Evolutionary conservation across 2,113 vertebrate species (phyloP), one percentile per base, ranked within the genome.

Genomic region (Echinops telfairi): DNA sequence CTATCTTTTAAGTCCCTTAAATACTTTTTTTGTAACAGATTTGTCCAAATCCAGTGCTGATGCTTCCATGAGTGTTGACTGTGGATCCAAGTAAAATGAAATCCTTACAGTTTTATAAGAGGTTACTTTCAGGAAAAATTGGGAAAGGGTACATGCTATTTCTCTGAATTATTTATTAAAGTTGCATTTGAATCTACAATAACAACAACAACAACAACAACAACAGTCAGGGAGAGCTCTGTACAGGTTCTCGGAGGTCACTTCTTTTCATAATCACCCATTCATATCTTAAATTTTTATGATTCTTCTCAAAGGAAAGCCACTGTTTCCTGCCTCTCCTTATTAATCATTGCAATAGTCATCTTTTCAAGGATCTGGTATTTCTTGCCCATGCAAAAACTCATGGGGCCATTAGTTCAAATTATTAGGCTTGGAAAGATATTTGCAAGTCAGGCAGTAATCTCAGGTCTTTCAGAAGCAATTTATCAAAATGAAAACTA

Each of bases 321-420:
- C 36, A 60, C 3, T 60, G 31, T 78, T 78, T 27, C 77, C n/a
- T 86, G 71, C 38, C 27, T 80, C 64, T 38, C 29, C 57, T 68
- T 27, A 83, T 29, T 36, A 94, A 43, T 89, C 78, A 76, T 57
- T 75, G 22, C 33, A 87, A 75, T 25, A 15, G 9, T 75, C 14
- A 76, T 62, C 47, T 95, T 22, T 81, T 11, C 38, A 80, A 92
- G n/a, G 3, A 79, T 78, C 27, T n/a, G 36, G 17, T 68, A 90
- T 66, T 83, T 17, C 83, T 75, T 76, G 40, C 38, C 89, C 22
- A 70, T 47, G 22, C 6, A 62, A 20, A 62, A 33, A 83, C 68
- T 33, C 17, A 87, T 43, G 38, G 83, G n/a, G 60, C 57, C 83
- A 57, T 84, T 93, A 91, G 31, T 88, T 92, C 29, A 82, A 57